Percentiles rank a stretch among this genome's conserved stretches.
phyloP scores from a whole-genome alignment of 2,888 invertebrate species.

The Lithophane ornitopus region DNA sequence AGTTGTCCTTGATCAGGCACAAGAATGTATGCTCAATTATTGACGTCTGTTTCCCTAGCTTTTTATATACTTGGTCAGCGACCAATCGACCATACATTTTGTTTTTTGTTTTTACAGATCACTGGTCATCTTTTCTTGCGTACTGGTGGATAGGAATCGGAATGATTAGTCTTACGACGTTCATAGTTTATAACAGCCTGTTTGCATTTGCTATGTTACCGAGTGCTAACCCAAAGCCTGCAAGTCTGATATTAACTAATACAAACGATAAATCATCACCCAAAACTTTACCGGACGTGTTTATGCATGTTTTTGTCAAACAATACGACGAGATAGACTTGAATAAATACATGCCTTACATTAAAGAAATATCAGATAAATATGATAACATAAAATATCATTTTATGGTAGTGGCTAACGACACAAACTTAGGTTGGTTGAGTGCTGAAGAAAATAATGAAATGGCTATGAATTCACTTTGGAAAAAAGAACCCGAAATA shows the following conservation, averaged over 20 bases:
- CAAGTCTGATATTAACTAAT: conserved; percentile 53
- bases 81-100: not conserved
- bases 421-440: conserved; percentile 70
- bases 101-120: conserved; percentile 78
- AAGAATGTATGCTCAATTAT: not conserved
- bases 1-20: not conserved
- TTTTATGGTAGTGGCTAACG: conserved; percentile 79
- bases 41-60: not conserved
- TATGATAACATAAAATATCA: conserved; percentile 78
- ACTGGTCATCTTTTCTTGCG: conserved; percentile 80
- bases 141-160: conserved; percentile 85
- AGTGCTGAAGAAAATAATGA: conserved; percentile 80
- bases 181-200: conserved; percentile 82
- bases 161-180: conserved; percentile 81
- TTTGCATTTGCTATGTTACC: conserved; percentile 78
- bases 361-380: conserved; percentile 77
- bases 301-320: conserved; percentile 80
- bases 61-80: not conserved
- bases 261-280: conserved; percentile 38
- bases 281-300: conserved; percentile 71
- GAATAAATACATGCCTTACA: conserved; percentile 77
- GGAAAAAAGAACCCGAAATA: conserved; percentile 67
- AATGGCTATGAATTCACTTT: conserved; percentile 80
- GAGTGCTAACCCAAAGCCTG: conserved; percentile 64
- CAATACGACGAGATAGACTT: conserved; percentile 73